Base-by-base conservation (phyloP, 2,888 invertebrate species). In the Phrixothrix hirtus region DNA sequence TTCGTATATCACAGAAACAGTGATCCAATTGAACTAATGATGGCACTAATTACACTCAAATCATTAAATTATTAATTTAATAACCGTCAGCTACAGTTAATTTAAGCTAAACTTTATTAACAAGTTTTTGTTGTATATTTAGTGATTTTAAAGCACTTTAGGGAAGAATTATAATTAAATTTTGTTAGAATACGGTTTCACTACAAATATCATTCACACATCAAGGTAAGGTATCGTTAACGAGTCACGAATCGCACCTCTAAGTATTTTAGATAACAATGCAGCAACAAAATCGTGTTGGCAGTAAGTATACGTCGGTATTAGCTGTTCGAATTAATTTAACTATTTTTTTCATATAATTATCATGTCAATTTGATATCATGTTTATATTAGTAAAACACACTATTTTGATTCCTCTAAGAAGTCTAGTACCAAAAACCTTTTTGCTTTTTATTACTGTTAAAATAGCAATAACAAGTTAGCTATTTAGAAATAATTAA, bases 111-210 rank as follows among this genome's bases (percentile, higher is more conserved):
- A 48, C 49, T 46, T 55, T 50, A 55, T 58, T 58, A 58, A 58
- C 58, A 58, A 58, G 45, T 55, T 49, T 36, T 39, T 55, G 44
- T 60, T 57, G 56, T 65, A 61, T 60, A 64, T 64, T 63, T 63
- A 62, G 62, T 73, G 69, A 68, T 73, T 66, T 72, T 75, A 75
- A 75, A 75, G 75, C 75, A 75, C 75, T 75, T 74, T 74, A 75
- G 75, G 75, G 75, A 75, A 75, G 75, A 75, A 75, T 75, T 72
- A 70, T 70, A 71, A 67, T 70, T 67, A 67, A n/a, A n/a, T n/a
- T 67, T 65, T 66, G 67, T 67, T 62, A 67, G 68, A 71, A 67
- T 67, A 65, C 45, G 49, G 49, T 48, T 43, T 14, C 47, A 54
- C 39, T 44, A 55, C 41, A 55, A 48, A 43, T 34, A 46, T 43